Percentiles rank a stretch among this genome's conserved stretches.
phyloP scores from a whole-genome alignment of 2,113 vertebrate genomes.

The Phainopepla nitens region DNA sequence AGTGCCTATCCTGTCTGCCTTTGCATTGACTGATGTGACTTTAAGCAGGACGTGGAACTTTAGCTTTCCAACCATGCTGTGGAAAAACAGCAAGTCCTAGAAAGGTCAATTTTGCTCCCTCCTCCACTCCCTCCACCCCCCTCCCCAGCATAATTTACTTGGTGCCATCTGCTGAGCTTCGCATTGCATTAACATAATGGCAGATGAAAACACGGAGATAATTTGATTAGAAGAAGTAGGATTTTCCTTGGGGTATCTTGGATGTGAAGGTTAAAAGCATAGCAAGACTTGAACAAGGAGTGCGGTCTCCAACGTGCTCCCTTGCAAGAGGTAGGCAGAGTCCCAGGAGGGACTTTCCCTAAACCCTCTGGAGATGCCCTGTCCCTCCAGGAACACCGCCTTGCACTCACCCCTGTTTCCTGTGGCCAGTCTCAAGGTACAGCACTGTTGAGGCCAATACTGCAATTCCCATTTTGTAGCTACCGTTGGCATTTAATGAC shows the following conservation, averaged over 20 bases:
- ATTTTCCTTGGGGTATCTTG: constrained; percentile 38
- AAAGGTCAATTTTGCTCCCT: constrained; percentile 73
- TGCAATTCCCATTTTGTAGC: background rate
- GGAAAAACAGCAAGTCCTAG: constrained; percentile 61
- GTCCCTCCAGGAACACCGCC: background rate
- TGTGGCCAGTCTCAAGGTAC: background rate
- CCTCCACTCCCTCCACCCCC: background rate
- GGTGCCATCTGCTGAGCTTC: constrained; percentile 76
- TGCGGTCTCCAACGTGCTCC: background rate
- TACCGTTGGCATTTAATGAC: accelerated
- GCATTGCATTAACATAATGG: constrained; percentile 75
- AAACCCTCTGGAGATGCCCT: background rate
- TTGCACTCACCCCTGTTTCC: background rate
- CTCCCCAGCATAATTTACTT: constrained; percentile 69
- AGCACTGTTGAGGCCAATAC: background rate
- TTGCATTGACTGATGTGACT: constrained; percentile 13
- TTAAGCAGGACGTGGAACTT: background rate
- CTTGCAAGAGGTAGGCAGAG: background rate
- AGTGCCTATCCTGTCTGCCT: background rate
- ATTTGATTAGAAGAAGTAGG: constrained; percentile 71
- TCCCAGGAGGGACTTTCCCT: background rate
- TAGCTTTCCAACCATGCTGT: constrained; percentile 61
- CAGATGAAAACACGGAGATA: constrained; percentile 72
- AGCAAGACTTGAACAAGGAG: constrained; percentile 30
- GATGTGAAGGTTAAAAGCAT: constrained; percentile 74